A percentile compares a stretch with the other conserved stretches of the same genome.
phyloP scores from a whole-genome alignment of 1,140 invertebrate species.

The Dolichoris vasculosae region DNA sequence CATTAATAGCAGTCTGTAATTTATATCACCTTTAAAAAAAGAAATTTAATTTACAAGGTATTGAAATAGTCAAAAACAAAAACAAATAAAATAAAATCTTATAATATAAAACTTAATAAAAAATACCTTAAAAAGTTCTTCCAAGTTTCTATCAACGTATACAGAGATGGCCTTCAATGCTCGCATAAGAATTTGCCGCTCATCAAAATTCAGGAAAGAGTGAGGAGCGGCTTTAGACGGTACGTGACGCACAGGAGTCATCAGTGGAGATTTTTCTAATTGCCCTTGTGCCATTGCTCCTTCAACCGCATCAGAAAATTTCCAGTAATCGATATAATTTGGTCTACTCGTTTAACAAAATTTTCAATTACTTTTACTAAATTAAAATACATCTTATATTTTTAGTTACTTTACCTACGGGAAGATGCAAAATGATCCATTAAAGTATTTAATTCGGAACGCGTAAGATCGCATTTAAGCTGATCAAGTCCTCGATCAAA shows the following conservation, averaged over 20 bases:
- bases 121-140: constrained; percentile 77
- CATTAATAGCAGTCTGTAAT: not conserved
- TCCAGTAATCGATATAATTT: constrained; percentile 78
- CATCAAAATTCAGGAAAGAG: constrained; percentile 82
- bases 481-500: constrained; percentile 79
- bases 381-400: not conserved
- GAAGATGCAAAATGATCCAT: constrained; percentile 76
- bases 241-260: constrained; percentile 79
- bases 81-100: not conserved
- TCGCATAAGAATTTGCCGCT: constrained; percentile 76
- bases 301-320: constrained; percentile 79
- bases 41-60: not conserved
- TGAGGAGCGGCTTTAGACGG: constrained; percentile 76
- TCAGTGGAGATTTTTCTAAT: constrained; percentile 79
- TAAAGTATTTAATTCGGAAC: constrained; percentile 77
- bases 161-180: constrained; percentile 78
- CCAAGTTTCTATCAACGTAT: constrained; percentile 76
- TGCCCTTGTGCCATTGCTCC: constrained; percentile 78
- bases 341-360: constrained; percentile 67
- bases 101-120: not conserved
- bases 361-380: not conserved
- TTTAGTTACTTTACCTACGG: constrained; percentile 54
- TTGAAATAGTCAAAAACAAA: not conserved
- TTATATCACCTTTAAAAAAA: not conserved
- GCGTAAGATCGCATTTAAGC: constrained; percentile 77